A percentile compares a stretch with the other conserved stretches of the same genome.
Evolutionary conservation across 2,113 vertebrate genomes (phyloP).

Genomic region (Chloropsis hardwickii): DNA sequence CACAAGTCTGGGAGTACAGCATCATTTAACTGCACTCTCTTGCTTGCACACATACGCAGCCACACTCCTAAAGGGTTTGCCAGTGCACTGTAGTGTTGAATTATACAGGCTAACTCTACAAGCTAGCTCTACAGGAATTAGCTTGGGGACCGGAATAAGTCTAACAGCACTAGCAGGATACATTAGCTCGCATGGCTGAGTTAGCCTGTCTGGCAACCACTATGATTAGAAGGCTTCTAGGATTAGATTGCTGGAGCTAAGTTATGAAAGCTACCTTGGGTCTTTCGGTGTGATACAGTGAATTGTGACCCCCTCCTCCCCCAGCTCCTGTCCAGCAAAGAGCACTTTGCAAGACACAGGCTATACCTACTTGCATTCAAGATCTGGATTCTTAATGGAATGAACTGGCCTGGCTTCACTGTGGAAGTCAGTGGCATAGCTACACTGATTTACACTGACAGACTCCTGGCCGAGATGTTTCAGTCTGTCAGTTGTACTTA

Average conservation of each 20-base stretch:
- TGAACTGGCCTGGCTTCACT: background rate
- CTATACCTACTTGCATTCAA: background rate
- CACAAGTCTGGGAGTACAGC: background rate
- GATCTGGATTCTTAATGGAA: background rate
- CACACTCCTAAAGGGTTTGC: background rate
- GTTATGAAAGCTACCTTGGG: background rate
- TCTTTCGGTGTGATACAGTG: fast-evolving
- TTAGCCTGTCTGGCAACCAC: background rate
- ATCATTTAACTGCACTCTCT: background rate
- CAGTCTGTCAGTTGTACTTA: slow-evolving; percentile 42
- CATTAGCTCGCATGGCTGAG: background rate
- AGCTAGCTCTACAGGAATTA: slow-evolving; percentile 1
- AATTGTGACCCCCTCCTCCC: background rate
- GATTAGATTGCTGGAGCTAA: background rate
- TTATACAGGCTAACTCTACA: slow-evolving; percentile 20
- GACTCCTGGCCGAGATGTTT: slow-evolving; percentile 20
- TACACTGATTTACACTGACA: slow-evolving; percentile 32
- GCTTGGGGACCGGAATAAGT: slow-evolving; percentile 10
- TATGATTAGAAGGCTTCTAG: background rate
- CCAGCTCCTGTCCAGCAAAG: background rate
- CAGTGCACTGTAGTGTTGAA: background rate
- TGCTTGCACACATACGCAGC: background rate
- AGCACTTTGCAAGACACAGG: background rate
- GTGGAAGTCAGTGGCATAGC: background rate
- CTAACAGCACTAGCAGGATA: slow-evolving; percentile 2